Percentiles rank a stretch among this genome's conserved stretches.
Conservation (phyloP, 1,140 invertebrate species). For the Aphidius gifuensis region DNA sequence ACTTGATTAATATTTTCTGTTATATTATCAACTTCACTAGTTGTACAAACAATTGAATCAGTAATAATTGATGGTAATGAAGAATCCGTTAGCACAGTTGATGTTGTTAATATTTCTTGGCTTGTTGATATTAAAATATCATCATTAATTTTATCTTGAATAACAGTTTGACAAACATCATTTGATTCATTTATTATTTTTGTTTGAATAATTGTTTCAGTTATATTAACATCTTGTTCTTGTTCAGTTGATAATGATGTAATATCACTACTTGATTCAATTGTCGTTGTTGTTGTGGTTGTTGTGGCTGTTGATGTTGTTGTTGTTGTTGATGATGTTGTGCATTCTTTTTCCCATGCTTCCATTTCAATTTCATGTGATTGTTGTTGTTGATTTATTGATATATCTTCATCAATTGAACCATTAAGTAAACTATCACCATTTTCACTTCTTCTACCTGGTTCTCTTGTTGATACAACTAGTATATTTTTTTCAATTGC, state of each 20-base stretch:
- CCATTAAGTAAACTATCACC: slow-evolving; percentile 65
- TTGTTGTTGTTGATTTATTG: slow-evolving; percentile 25
- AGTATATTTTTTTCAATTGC: slow-evolving; percentile 92
- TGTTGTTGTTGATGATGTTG: slow-evolving; percentile 14
- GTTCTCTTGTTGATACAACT: slow-evolving; percentile 93
- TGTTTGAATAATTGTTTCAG: too few relatives aligned
- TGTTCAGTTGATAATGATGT: too few relatives aligned
- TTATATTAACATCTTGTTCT: too few relatives aligned
- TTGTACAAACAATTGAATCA: slow-evolving; percentile 14
- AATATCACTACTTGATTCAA: too few relatives aligned
- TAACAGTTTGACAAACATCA: too few relatives aligned
- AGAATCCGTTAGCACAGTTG: background rate
- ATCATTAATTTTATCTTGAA: too few relatives aligned
- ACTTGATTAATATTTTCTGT: slow-evolving; percentile 32
- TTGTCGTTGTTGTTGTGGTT: too few relatives aligned
- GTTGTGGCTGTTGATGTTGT: background rate
- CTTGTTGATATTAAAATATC: too few relatives aligned
- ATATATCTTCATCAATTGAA: slow-evolving; percentile 46
- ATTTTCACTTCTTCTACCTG: slow-evolving; percentile 67
- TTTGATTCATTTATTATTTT: too few relatives aligned
- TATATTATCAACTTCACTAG: slow-evolving; percentile 30
- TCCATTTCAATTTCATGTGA: slow-evolving; percentile 50
- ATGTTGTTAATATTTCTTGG: background rate
- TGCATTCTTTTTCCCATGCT: slow-evolving; percentile 49
- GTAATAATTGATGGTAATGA: slow-evolving; percentile 23